These are phyloP conservation scores for Mustela nigripes DNA, from an alignment of 2,113 vertebrate species.

Conservation along the genomic window DNA sequence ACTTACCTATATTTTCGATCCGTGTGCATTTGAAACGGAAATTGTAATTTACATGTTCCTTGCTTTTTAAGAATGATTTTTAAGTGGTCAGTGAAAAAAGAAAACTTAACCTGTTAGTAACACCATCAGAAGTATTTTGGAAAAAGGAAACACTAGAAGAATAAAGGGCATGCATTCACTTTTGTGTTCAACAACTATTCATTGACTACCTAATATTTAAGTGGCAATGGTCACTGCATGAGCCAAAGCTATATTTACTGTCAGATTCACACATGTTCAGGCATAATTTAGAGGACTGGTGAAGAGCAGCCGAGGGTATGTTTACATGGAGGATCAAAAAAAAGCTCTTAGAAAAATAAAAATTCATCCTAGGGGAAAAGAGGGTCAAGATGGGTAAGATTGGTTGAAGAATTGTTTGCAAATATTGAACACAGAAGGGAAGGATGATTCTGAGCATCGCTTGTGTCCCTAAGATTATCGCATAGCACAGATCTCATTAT, in stretches of 20 bases:
- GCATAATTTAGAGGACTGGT: constrained; percentile 56
- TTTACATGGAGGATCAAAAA: constrained; percentile 58
- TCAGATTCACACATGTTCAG: constrained; percentile 24
- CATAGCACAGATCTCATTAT: not conserved
- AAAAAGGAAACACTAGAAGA: not conserved
- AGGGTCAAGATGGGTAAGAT: constrained; percentile 32
- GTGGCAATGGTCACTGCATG: not conserved
- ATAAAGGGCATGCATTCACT: not conserved
- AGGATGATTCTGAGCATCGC: not conserved
- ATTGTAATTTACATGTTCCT: not conserved
- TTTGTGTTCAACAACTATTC: not conserved
- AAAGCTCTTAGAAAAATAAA: constrained; percentile 59
- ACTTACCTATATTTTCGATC: not conserved
- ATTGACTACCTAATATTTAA: not conserved
- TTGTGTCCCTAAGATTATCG: not conserved
- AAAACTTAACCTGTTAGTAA: not conserved
- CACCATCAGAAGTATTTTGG: constrained; percentile 42
- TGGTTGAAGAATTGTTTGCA: constrained; percentile 30
- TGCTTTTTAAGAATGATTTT: not conserved
- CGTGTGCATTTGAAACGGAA: not conserved
- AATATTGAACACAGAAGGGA: constrained; percentile 44
- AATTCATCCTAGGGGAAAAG: constrained; percentile 18
- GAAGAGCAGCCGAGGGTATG: not conserved
- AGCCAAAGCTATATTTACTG: constrained; percentile 4
- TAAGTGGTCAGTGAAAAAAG: not conserved